Percentiles rank a stretch among this genome's conserved stretches.
Evolutionary conservation across 2,113 vertebrate genomes (phyloP).

Genomic region (Onychorhynchus coronatus): DNA sequence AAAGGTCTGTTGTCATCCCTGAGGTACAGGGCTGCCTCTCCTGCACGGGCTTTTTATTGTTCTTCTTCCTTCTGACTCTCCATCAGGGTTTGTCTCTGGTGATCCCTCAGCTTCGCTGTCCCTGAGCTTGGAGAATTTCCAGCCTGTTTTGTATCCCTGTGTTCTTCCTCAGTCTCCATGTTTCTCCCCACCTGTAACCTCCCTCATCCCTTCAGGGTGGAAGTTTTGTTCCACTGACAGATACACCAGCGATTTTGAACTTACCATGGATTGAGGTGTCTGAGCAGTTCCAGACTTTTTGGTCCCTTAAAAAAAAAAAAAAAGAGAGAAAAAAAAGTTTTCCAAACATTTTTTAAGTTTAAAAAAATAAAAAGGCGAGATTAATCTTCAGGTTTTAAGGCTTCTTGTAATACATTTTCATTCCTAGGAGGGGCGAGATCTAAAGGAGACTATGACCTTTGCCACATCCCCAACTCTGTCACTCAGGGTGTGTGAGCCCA

Average conservation of each 20-base stretch:
- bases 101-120: rapidly evolving
- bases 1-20: neutral
- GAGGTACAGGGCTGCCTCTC: neutral
- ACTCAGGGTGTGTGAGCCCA: rapidly evolving
- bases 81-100: neutral
- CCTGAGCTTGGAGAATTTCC: neutral
- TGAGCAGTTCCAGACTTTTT: rapidly evolving
- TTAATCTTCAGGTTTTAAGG: neutral
- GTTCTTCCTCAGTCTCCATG: rapidly evolving
- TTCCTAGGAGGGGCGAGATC: neutral
- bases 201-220: neutral
- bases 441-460: neutral
- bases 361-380: neutral
- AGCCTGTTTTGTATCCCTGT: rapidly evolving
- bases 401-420: rapidly evolving
- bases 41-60: neutral
- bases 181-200: neutral
- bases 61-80: neutral
- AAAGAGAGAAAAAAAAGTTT: neutral
- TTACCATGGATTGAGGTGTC: rapidly evolving
- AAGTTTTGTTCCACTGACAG: rapidly evolving
- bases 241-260: neutral
- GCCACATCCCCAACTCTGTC: neutral
- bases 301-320: rapidly evolving
- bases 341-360: neutral